These are phyloP conservation scores for Melanerpes aurifrons DNA, from an alignment of 2,113 vertebrate species.

Conservation along the genomic window DNA sequence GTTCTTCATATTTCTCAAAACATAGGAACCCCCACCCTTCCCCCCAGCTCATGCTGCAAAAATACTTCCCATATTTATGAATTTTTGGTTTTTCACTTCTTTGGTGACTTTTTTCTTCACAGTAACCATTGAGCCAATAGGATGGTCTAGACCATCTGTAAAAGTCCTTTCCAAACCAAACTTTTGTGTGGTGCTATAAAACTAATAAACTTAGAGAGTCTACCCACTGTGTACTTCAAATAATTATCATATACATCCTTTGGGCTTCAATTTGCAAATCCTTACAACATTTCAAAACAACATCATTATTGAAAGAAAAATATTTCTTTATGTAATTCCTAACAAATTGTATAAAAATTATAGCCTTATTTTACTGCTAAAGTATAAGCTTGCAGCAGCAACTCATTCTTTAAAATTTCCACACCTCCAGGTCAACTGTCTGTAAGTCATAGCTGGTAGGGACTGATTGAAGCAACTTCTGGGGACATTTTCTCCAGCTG, in stretches of 20 bases:
- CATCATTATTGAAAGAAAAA: not conserved
- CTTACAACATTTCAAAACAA: not conserved
- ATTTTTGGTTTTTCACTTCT: not conserved
- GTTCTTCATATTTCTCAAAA: not conserved
- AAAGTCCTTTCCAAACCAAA: not conserved
- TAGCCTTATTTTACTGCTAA: not conserved
- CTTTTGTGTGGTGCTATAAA: not conserved
- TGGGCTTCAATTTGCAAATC: not conserved
- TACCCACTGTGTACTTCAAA: not conserved
- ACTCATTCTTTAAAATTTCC: slow-evolving; percentile 27
- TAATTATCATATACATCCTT: not conserved
- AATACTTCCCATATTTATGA: not conserved
- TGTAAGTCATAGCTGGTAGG: not conserved
- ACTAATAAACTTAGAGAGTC: not conserved
- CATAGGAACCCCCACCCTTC: not conserved
- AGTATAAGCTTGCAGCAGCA: not conserved
- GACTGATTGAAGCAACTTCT: not conserved
- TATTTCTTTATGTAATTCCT: slow-evolving; percentile 14
- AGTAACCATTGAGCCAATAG: not conserved
- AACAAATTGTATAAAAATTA: not conserved
- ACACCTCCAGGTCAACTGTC: not conserved
- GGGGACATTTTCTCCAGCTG: not conserved
- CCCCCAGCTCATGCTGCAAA: not conserved
- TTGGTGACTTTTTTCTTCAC: not conserved
- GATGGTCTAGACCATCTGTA: not conserved